Evolutionary conservation across 2,797 vertebrate genomes (phyloP).

Genomic region (Etheostoma nigrum): DNA sequence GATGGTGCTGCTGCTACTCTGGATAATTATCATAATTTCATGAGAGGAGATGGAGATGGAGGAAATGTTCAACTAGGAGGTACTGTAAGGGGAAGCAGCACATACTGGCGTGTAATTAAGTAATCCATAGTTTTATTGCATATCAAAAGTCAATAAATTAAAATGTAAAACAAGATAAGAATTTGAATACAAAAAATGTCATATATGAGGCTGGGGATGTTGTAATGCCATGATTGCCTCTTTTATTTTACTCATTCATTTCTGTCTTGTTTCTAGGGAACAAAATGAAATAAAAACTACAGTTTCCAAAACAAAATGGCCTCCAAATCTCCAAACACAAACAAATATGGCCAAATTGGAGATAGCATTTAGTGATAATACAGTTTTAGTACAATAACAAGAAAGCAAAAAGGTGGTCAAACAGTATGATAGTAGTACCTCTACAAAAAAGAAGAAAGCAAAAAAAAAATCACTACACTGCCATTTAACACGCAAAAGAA

Average conservation of each 20-base stretch:
- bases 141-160: background rate
- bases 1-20: conserved; percentile 44
- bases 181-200: background rate
- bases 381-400: too few species aligned
- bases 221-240: too few species aligned
- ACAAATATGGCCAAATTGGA: background rate
- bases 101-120: too few species aligned
- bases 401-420: too few species aligned
- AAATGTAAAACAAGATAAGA: background rate
- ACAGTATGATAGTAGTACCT: too few species aligned
- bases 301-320: too few species aligned
- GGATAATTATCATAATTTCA: conserved; percentile 37
- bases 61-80: background rate
- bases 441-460: too few species aligned
- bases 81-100: background rate
- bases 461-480: too few species aligned
- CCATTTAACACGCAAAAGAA: too few species aligned
- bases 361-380: too few species aligned
- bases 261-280: too few species aligned
- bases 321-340: background rate
- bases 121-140: background rate
- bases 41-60: background rate
- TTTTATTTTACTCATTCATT: background rate
- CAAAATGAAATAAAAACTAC: background rate
- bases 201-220: background rate